phyloP scores from a whole-genome alignment of 2,113 vertebrate genomes.

The Bos indicus region DNA sequence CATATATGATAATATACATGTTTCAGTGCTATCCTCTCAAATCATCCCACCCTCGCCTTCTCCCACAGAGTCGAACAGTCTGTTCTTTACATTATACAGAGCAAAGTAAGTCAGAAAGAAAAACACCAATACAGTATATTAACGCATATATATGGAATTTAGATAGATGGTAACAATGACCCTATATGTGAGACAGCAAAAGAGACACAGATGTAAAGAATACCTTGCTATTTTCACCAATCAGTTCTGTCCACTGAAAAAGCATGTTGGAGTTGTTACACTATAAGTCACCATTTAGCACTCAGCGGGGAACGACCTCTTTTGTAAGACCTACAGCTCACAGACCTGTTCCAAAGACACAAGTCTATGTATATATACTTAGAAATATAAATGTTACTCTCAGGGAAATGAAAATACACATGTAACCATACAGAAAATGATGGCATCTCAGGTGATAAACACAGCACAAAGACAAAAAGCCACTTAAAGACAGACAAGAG shows the following conservation, averaged over 20 bases:
- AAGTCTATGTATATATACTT: background rate
- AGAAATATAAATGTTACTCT: background rate
- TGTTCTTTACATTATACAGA: background rate
- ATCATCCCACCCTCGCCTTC: background rate
- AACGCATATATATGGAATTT: background rate
- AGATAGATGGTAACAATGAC: background rate
- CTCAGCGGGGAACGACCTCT: background rate
- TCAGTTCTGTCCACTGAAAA: background rate
- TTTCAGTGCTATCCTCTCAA: background rate
- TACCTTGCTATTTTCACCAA: background rate
- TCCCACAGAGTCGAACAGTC: background rate
- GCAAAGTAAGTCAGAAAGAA: background rate
- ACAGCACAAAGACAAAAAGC: conserved; percentile 34
- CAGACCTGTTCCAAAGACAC: background rate
- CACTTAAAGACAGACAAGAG: conserved; percentile 76
- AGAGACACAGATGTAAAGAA: background rate
- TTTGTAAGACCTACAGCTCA: background rate
- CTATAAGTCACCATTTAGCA: background rate
- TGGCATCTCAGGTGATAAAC: background rate
- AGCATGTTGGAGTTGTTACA: background rate
- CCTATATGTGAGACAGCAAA: background rate
- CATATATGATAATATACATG: background rate
- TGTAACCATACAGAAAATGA: conserved; percentile 40
- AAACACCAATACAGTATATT: background rate
- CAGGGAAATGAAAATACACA: background rate